These are phyloP conservation scores for Darevskia mixta DNA, from an alignment of 2,797 vertebrate species.

Conservation along the genomic window DNA sequence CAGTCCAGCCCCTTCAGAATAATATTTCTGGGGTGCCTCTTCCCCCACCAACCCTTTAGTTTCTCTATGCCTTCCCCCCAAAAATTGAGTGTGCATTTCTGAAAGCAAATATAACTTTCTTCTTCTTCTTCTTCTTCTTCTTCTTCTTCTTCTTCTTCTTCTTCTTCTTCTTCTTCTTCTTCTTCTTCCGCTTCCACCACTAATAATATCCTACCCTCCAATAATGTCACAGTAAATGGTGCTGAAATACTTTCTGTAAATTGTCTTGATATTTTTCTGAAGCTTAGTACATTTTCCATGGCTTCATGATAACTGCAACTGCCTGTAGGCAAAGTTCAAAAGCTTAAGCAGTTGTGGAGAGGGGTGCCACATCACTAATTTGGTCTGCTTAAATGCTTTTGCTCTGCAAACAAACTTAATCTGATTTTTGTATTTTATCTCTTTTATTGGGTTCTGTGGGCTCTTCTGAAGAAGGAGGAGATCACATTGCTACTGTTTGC, in stretches of 20 bases:
- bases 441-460: not conserved
- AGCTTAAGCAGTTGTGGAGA: not conserved
- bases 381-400: not conserved
- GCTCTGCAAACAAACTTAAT: not conserved
- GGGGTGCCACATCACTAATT: no score
- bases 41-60: no score
- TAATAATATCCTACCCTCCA: not conserved
- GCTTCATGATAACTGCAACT: not conserved
- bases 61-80: not conserved
- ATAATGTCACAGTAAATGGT: not conserved
- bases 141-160: not conserved
- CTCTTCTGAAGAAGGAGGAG: not conserved
- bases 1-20: not conserved
- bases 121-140: not conserved
- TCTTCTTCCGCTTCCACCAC: no score
- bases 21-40: not conserved
- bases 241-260: not conserved
- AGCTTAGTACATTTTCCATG: not conserved
- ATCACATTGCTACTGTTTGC: not conserved
- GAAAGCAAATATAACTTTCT: not conserved
- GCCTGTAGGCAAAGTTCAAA: not conserved
- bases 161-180: not conserved
- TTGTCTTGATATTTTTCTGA: not conserved
- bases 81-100: not conserved
- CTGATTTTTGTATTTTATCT: not conserved